Evolutionary conservation across 2,113 vertebrate genomes (phyloP).

Genomic region (Scytalopus superciliaris): DNA sequence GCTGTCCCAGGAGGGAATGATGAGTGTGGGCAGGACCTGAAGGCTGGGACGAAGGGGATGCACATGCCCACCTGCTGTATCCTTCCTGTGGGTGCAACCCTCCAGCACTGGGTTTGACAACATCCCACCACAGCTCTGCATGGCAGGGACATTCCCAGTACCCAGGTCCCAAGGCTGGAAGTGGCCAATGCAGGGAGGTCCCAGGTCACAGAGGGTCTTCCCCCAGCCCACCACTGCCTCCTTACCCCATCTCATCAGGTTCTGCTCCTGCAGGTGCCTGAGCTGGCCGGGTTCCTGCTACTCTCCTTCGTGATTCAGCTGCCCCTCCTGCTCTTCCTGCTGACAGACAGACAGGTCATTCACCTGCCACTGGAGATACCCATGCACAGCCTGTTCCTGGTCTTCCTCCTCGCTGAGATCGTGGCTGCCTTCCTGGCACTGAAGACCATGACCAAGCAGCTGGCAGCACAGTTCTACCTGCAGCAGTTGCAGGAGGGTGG

Average conservation of each 20-base stretch:
- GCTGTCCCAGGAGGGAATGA: rapidly evolving
- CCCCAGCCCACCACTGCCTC: not conserved
- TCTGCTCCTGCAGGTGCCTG: slow-evolving; percentile 75
- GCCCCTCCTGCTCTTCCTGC: slow-evolving; percentile 85
- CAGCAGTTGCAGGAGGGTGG: slow-evolving; percentile 60
- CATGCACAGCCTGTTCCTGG: slow-evolving; percentile 75
- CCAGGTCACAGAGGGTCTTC: not conserved
- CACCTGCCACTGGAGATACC: slow-evolving; percentile 79
- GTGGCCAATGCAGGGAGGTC: not conserved
- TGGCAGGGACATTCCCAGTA: rapidly evolving
- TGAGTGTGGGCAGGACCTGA: not conserved
- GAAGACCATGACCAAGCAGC: slow-evolving; percentile 77
- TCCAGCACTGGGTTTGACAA: not conserved
- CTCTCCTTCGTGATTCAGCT: slow-evolving; percentile 84
- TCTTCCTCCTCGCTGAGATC: slow-evolving; percentile 75
- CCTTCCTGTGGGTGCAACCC: not conserved
- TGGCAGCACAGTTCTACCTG: slow-evolving; percentile 78
- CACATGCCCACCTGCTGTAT: not conserved
- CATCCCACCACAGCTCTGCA: rapidly evolving
- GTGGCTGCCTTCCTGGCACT: slow-evolving; percentile 73
- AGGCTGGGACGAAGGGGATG: not conserved
- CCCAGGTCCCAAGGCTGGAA: rapidly evolving
- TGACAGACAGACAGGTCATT: slow-evolving; percentile 74
- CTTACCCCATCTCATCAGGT: not conserved
- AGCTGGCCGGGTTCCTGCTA: slow-evolving; percentile 85